Evolutionary conservation across 2,797 vertebrate species (phyloP).

Genomic region (Distichodus sexfasciatus): DNA sequence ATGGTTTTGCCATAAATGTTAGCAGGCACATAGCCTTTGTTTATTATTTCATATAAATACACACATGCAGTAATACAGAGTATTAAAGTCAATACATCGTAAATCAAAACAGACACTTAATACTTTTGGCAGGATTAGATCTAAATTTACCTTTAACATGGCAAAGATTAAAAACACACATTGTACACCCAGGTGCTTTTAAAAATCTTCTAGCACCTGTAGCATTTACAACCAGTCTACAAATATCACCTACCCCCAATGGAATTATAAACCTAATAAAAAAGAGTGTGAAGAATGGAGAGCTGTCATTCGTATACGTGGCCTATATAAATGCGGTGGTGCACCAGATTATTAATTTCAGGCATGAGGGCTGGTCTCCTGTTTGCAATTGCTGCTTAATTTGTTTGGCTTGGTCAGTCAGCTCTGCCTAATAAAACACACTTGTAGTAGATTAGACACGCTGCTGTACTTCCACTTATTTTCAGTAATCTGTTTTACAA

Average conservation of each 20-base stretch:
- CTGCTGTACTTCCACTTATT: conserved; percentile 27
- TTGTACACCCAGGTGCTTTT: too few relatives aligned
- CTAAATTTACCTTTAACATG: too few relatives aligned
- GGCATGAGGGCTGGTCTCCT: not conserved
- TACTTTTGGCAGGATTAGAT: too few relatives aligned
- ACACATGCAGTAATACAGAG: too few relatives aligned
- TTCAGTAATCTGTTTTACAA: conserved; percentile 29
- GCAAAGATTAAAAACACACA: too few relatives aligned
- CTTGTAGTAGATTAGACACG: conserved; percentile 44
- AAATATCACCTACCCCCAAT: not conserved
- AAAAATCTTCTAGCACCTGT: not conserved
- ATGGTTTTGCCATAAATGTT: too few relatives aligned
- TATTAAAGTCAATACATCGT: too few relatives aligned
- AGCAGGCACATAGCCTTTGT: too few relatives aligned
- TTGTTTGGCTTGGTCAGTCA: conserved; percentile 32
- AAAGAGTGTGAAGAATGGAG: not conserved
- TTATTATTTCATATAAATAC: too few relatives aligned
- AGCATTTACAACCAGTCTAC: not conserved
- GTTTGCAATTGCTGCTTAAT: conserved; percentile 14
- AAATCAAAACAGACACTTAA: too few relatives aligned
- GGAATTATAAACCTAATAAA: not conserved
- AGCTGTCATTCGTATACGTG: not conserved
- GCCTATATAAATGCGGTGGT: not conserved
- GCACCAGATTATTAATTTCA: not conserved
- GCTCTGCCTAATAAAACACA: conserved; percentile 35